phyloP scores from a whole-genome alignment of 2,113 vertebrate species.

The Perca schrenkii region DNA sequence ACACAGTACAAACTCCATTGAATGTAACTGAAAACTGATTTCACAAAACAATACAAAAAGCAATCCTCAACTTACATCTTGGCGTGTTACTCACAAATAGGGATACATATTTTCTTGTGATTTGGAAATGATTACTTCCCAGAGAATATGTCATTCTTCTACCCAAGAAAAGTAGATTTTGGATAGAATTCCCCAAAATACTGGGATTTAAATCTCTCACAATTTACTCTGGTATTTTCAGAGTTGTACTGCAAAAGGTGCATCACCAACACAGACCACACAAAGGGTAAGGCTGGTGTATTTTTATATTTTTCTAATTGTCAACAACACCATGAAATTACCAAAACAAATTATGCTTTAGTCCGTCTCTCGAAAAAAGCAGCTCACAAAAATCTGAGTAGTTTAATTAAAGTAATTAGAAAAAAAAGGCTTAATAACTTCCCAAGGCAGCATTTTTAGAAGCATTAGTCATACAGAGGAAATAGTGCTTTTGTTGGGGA shows the following conservation, averaged over 20 bases:
- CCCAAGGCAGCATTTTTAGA: neutral
- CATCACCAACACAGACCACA: neutral
- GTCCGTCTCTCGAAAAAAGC: neutral
- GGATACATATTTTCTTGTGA: too few species aligned
- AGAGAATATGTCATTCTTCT: too few species aligned
- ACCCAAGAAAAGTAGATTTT: too few species aligned
- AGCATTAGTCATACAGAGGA: neutral
- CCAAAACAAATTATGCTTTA: neutral
- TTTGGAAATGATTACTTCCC: too few species aligned
- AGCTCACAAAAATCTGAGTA: neutral
- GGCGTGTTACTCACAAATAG: too few species aligned
- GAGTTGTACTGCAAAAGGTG: neutral
- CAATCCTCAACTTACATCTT: too few species aligned
- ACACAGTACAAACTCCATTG: too few species aligned
- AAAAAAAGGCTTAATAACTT: neutral
- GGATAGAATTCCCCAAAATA: too few species aligned
- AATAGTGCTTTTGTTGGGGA: neutral
- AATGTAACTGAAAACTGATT: too few species aligned
- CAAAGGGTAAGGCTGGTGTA: neutral
- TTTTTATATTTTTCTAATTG: neutral
- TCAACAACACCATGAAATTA: neutral
- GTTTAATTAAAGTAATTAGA: neutral
- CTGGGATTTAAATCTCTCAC: too few species aligned
- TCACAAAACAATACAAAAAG: too few species aligned
- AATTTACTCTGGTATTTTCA: too few species aligned